phyloP scores from a whole-genome alignment of 2,113 vertebrate genomes.

The Catharus minimus region DNA sequence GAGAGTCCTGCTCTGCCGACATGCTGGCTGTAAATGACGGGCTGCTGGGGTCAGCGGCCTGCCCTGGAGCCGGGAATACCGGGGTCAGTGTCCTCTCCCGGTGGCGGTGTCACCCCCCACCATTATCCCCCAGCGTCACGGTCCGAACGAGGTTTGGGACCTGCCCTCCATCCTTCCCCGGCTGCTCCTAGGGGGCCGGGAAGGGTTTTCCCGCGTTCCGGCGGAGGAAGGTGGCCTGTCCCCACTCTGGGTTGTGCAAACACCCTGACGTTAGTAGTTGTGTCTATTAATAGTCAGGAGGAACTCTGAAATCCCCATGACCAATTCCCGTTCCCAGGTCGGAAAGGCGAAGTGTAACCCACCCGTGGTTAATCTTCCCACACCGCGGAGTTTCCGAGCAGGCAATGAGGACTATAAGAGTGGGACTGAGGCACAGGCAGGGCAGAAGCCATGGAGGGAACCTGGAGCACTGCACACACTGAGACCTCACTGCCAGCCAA shows the following conservation, averaged over 20 bases:
- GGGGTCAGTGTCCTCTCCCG: neutral
- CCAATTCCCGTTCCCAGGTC: neutral
- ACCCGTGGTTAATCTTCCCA: neutral
- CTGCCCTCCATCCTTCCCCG: neutral
- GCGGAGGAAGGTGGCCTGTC: neutral
- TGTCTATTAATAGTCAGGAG: neutral
- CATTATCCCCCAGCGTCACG: too few species aligned
- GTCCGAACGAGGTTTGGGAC: neutral
- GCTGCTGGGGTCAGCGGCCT: accelerated
- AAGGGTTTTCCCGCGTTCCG: neutral
- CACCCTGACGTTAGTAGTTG: accelerated
- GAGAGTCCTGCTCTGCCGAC: accelerated
- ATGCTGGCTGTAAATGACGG: neutral
- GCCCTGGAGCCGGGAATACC: neutral
- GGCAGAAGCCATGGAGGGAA: neutral
- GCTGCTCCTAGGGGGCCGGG: too few species aligned
- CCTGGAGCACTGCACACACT: accelerated
- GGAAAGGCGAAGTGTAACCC: neutral
- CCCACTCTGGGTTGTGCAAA: neutral
- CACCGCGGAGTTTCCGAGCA: neutral
- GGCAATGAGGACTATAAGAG: neutral
- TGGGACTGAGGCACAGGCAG: accelerated
- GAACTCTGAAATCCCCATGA: neutral
- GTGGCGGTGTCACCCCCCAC: neutral
- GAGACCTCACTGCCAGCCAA: accelerated